Evolutionary conservation across 2,113 vertebrate genomes (phyloP), one percentile per base, ranked within the genome.

Genomic region (Proteles cristata): DNA sequence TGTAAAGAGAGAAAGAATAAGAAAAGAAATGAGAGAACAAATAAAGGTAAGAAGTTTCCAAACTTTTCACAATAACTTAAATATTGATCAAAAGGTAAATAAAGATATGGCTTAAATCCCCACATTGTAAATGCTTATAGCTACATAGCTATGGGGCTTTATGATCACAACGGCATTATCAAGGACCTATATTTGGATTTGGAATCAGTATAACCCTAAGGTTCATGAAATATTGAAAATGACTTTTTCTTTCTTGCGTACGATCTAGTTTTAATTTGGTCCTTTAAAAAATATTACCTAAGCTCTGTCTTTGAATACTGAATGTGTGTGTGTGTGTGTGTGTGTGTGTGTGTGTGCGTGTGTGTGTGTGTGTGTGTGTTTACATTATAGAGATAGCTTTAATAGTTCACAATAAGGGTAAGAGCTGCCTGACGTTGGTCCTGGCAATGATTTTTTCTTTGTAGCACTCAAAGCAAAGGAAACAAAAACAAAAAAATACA

Each of bases 181-280:
- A 21, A 11, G 45, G 2, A 43, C 88, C 31, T 92, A 31, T 5
- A 58, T 33, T 61, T 63, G 43, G 58, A 74, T 73, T 81, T 95
- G 21, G 7, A 92, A 94, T 82, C 5, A 8, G 21, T 58, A 69
- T 8, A 79, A 35, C 1, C 17, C n/a, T 33, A 45, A 88, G 3
- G 21, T 83, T 90, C n/a, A 73, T 63, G 74, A 55, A 73, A 89
- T 39, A 90, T 84, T 76, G 50, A 66, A 93, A 93, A 82, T 66
- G 17, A 68, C 11, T 33, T 76, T 76, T 73, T 39, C 58, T 86
- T 61, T 39, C 10, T n/a, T 68, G 8, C 81, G 94, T 83, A 74
- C 88, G 12, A 76, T 23, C 21, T 61, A 61, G 21, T 61, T 61
- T 61, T 61, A 61, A 61, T 61, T 61, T 23, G 17, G 7, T 61